phyloP scores from a whole-genome alignment of 2,888 invertebrate species.

The Aproaerema taeniolella region DNA sequence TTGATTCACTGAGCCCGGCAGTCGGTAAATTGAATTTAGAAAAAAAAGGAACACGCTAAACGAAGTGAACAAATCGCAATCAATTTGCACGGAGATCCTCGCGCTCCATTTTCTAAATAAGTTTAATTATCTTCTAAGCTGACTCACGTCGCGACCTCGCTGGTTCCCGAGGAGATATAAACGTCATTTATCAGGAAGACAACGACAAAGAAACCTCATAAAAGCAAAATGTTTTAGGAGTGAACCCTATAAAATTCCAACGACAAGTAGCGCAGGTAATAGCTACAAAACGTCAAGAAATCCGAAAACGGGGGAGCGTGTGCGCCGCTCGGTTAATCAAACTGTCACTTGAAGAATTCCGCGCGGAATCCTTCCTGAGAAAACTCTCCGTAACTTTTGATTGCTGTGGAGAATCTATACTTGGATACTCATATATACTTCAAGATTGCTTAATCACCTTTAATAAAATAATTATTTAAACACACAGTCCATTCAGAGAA shows the following conservation, averaged over 20 bases:
- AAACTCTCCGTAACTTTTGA: conserved; percentile 73
- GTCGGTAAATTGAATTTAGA: conserved; percentile 52
- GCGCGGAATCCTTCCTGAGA: conserved; percentile 68
- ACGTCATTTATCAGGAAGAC: too few relatives aligned
- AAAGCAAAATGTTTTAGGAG: conserved; percentile 7
- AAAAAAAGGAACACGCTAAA: conserved; percentile 46
- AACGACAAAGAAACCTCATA: background rate
- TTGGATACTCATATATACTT: conserved; percentile 58
- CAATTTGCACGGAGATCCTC: conserved; percentile 43
- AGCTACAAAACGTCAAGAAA: conserved; percentile 60
- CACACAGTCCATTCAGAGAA: background rate
- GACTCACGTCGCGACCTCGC: too few relatives aligned
- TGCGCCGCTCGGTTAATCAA: conserved; percentile 75
- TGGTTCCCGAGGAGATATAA: too few relatives aligned
- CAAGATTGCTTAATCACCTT: conserved; percentile 65
- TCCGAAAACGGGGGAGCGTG: conserved; percentile 62
- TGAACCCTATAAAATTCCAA: conserved; percentile 25
- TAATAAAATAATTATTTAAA: conserved; percentile 17
- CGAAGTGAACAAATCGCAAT: conserved; percentile 55
- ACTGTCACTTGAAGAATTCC: conserved; percentile 77
- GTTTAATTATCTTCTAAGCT: conserved; percentile 9
- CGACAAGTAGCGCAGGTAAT: conserved; percentile 53
- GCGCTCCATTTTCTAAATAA: conserved; percentile 23
- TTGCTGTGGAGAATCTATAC: conserved; percentile 64
- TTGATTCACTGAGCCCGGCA: conserved; percentile 44